Conservation (phyloP, 1,140 invertebrate species). For the Artemia franciscana region DNA sequence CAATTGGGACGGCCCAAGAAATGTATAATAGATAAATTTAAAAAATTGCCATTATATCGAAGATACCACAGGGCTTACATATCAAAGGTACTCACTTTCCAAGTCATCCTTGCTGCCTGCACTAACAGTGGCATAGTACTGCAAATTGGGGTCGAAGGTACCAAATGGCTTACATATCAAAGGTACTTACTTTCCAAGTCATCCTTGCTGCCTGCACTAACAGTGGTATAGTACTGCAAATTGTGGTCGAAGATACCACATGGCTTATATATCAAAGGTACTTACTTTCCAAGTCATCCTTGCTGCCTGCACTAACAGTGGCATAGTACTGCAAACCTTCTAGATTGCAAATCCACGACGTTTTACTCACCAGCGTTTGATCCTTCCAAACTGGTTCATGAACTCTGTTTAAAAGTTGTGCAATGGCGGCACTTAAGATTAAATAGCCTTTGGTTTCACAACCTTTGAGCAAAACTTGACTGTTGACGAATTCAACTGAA, state of each 20-base stretch:
- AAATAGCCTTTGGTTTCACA: slow-evolving; percentile 91
- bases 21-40: too few species aligned
- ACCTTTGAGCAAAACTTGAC: slow-evolving; percentile 82
- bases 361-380: slow-evolving; percentile 66
- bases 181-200: background rate
- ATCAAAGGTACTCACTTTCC: background rate
- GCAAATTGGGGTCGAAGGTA: slow-evolving; percentile 31
- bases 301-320: slow-evolving; percentile 64
- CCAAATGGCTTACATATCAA: background rate
- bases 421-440: slow-evolving; percentile 81
- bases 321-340: slow-evolving; percentile 99
- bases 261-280: background rate
- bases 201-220: slow-evolving; percentile 47
- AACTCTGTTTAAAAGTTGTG: slow-evolving; percentile 68
- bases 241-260: background rate
- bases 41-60: too few species aligned
- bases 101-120: slow-evolving; percentile 34
- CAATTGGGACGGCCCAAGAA: too few species aligned
- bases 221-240: slow-evolving; percentile 96
- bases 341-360: slow-evolving; percentile 77
- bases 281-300: slow-evolving; percentile 12
- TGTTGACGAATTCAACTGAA: slow-evolving; percentile 77
- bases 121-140: slow-evolving; percentile 92
- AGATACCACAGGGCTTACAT: background rate
- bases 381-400: slow-evolving; percentile 81